Percentiles rank a stretch among this genome's conserved stretches.
phyloP scores from a whole-genome alignment of 2,797 vertebrate genomes.

The Pangasius macronema region DNA sequence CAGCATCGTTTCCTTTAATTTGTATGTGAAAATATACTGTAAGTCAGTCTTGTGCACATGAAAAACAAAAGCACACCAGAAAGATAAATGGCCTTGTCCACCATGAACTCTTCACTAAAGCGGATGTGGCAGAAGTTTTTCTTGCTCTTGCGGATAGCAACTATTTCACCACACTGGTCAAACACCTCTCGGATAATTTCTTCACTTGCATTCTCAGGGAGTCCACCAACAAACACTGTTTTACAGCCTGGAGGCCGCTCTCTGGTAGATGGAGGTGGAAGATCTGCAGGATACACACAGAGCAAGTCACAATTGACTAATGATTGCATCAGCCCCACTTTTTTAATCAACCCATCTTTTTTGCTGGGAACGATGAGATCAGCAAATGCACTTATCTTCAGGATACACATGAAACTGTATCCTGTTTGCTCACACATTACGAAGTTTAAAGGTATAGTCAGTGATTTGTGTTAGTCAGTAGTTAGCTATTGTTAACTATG shows the following conservation, averaged over 20 bases:
- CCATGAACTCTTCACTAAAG: slow-evolving; percentile 88
- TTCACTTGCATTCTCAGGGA: slow-evolving; percentile 86
- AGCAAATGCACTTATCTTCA: background rate
- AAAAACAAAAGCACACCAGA: slow-evolving; percentile 74
- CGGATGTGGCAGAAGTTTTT: slow-evolving; percentile 93
- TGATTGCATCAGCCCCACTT: background rate
- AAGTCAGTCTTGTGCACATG: background rate
- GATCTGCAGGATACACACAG: slow-evolving; percentile 70
- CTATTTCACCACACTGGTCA: slow-evolving; percentile 86
- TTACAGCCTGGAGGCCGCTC: slow-evolving; percentile 87
- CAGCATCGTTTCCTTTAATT: background rate
- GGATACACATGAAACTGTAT: background rate
- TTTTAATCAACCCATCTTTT: background rate
- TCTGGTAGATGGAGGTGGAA: slow-evolving; percentile 86
- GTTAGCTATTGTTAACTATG: background rate
- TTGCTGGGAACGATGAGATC: background rate
- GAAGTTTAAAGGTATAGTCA: background rate
- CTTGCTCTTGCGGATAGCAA: slow-evolving; percentile 89
- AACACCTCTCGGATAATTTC: slow-evolving; percentile 89
- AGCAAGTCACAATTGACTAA: slow-evolving; percentile 18
- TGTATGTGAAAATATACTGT: background rate
- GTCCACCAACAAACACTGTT: slow-evolving; percentile 87
- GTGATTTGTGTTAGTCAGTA: background rate
- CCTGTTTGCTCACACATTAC: background rate
- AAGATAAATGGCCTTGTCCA: slow-evolving; percentile 90